Base-by-base conservation (phyloP, 2,888 invertebrate species). In the Mesochorus sp. region DNA sequence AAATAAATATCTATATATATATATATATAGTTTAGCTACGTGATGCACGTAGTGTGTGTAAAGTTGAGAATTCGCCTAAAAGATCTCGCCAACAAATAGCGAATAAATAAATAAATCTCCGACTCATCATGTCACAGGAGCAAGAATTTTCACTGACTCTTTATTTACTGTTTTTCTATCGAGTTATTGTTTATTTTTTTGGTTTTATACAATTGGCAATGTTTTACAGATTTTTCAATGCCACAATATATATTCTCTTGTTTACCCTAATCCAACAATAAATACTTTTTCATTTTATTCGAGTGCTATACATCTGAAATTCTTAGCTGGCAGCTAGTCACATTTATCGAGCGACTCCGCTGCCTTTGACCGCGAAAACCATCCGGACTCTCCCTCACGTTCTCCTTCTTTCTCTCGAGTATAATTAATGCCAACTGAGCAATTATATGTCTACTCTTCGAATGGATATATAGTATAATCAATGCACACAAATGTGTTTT, bases 311-410 rank as follows among this genome's bases (percentile, higher is more conserved):
- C 42, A n/a, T 49, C n/a, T 39, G 14, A 24, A 62, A 37, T 55
- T 37, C 55, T n/a, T 44, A 6, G 47, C 47, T 66, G 64, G 59
- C 64, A 51, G 53, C 31, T 57, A 34, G 47, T 42, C 21, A 24
- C 6, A 28, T 28, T 55, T 55, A 59, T 64, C 64, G 76, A 28
- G n/a, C n/a, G 44, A 31, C 68, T 59, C n/a, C 12, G 61, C 72
- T 72, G 76, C 61, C 76, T 72, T 77, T 77, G 72, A 77, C 76
- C 76, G 72, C 76, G 76, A 77, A 77, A 77, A 53, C 67, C 19
- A 66, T 71, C 66, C 28, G 71, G 71, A 59, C 53, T 1, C 12
- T 24, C 44, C 28, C 44, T 24, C 28, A 17, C 42, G 10, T 17
- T 53, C 28, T 39, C 26, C 42, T 8, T 51, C 34, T 49, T 34